Evolutionary conservation across 2,797 vertebrate species (phyloP).

Genomic region (Scleropages formosus): DNA sequence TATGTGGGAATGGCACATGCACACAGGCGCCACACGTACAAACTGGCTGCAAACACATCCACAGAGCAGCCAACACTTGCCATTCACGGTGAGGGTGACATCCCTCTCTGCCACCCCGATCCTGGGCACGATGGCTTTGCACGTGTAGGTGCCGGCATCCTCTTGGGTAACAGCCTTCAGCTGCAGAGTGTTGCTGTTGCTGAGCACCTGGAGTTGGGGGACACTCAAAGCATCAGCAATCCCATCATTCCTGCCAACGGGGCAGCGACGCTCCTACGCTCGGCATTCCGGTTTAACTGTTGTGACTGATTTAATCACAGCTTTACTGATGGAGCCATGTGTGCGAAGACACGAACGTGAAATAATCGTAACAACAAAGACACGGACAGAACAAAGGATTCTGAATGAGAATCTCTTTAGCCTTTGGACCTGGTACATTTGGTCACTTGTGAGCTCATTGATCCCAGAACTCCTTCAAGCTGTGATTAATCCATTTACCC

Average conservation of each 20-base stretch:
- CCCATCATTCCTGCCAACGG: conserved; percentile 32
- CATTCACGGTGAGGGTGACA: conserved; percentile 81
- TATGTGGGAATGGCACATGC: neutral
- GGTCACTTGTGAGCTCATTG: conserved; percentile 70
- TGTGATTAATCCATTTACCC: conserved; percentile 78
- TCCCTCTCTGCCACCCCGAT: conserved; percentile 79
- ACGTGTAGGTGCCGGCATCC: conserved; percentile 83
- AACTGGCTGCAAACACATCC: neutral
- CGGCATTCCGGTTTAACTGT: conserved; percentile 25
- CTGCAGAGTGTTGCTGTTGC: conserved; percentile 80
- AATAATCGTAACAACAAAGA: conserved; percentile 57
- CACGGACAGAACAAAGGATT: conserved; percentile 49
- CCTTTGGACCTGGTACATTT: conserved; percentile 54
- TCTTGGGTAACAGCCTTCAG: conserved; percentile 79
- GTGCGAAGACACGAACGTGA: conserved; percentile 60
- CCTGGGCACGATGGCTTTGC: conserved; percentile 84
- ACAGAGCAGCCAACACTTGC: conserved; percentile 55
- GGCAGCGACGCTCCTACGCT: conserved; percentile 30
- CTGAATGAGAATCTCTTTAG: conserved; percentile 54
- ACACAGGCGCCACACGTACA: neutral
- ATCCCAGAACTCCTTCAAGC: conserved; percentile 70
- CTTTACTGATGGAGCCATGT: conserved; percentile 60
- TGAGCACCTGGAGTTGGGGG: conserved; percentile 72
- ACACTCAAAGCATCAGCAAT: conserved; percentile 34
- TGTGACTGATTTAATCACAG: conserved; percentile 61